These are phyloP conservation scores for Clarias batrachus DNA, from an alignment of 2,113 vertebrate species.

Conservation along the genomic window DNA sequence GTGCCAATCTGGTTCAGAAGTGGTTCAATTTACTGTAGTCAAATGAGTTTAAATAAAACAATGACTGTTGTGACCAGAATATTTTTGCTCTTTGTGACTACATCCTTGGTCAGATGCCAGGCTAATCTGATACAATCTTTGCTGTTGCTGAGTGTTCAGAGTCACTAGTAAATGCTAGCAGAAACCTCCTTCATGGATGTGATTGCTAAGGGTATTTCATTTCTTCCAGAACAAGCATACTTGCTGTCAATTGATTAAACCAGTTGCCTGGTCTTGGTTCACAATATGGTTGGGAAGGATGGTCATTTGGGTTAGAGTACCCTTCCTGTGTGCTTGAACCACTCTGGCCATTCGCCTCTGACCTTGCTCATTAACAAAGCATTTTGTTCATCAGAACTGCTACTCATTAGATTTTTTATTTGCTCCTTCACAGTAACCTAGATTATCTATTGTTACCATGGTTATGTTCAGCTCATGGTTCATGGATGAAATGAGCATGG, in stretches of 20 bases:
- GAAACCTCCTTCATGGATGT: not conserved
- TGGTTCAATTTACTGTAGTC: not conserved
- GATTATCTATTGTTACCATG: slow-evolving; percentile 5
- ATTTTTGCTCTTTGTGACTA: not conserved
- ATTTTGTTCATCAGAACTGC: not conserved
- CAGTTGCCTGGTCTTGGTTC: not conserved
- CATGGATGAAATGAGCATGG: not conserved
- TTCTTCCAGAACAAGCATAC: not conserved
- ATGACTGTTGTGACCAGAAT: not conserved
- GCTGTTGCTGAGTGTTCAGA: not conserved
- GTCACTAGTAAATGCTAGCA: not conserved
- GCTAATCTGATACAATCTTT: not conserved
- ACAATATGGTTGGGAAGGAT: not conserved
- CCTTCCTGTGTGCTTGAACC: not conserved
- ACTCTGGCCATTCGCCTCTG: not conserved
- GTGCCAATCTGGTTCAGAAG: not conserved
- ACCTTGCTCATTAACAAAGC: not conserved
- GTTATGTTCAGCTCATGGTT: not conserved
- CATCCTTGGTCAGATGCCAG: not conserved
- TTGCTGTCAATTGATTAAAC: not conserved
- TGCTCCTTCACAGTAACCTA: not conserved
- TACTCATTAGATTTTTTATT: not conserved
- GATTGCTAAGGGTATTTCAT: not conserved
- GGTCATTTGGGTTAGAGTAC: not conserved
- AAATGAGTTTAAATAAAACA: not conserved